Evolutionary conservation across 2,113 vertebrate genomes (phyloP).

Genomic region (Eubucco bourcierii): DNA sequence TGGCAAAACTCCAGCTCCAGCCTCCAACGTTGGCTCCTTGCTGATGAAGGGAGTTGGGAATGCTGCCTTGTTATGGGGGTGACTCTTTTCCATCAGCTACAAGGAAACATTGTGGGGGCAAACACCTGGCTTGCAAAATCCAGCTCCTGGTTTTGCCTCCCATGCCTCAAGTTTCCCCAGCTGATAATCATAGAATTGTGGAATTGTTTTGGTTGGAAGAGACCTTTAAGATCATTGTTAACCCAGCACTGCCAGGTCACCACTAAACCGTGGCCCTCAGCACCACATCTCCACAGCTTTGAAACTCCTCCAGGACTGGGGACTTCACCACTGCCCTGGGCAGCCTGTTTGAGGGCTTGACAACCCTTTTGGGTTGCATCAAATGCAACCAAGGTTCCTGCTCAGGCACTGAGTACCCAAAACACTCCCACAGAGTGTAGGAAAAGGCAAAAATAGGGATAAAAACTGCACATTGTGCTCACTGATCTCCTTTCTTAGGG

Average conservation of each 20-base stretch:
- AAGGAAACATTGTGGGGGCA: background rate
- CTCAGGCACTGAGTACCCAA: background rate
- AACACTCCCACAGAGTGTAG: accelerated
- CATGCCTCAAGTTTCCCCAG: background rate
- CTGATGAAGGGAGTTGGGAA: background rate
- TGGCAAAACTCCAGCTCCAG: background rate
- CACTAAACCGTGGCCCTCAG: no score
- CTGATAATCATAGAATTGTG: background rate
- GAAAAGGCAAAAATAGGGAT: background rate
- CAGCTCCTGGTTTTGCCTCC: background rate
- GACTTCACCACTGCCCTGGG: no score
- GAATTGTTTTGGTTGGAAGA: no score
- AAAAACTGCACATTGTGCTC: background rate
- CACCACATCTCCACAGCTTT: no score
- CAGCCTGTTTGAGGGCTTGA: no score
- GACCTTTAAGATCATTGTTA: no score
- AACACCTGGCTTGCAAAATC: background rate
- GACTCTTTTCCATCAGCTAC: background rate
- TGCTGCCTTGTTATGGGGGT: accelerated
- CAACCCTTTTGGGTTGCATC: no score
- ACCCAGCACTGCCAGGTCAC: no score
- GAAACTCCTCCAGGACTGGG: no score
- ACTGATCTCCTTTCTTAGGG: background rate
- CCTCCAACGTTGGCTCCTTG: background rate
- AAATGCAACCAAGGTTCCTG: background rate